phyloP scores from a whole-genome alignment of 2,113 vertebrate species.

The Pelecanus crispus region DNA sequence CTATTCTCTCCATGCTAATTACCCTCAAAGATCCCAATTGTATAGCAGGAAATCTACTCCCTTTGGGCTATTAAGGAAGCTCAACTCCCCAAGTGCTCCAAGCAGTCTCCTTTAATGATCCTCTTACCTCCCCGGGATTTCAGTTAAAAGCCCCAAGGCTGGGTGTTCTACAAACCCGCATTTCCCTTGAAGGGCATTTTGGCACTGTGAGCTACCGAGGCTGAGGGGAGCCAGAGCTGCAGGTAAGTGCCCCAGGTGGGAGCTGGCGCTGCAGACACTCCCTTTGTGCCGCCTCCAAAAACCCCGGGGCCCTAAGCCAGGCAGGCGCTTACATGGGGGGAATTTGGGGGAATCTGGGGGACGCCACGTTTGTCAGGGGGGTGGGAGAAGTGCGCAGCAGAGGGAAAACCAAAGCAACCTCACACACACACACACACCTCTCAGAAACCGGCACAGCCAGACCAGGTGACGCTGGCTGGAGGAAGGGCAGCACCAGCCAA shows the following conservation, averaged over 20 bases:
- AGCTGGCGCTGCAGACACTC: not conserved
- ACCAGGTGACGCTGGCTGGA: not conserved
- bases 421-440: not conserved
- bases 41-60: not conserved
- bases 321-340: not conserved
- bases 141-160: not conserved
- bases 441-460: not conserved
- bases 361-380: not conserved
- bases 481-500: not conserved
- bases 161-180: not conserved
- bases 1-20: not conserved
- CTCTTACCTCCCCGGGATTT: not conserved
- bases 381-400: not conserved
- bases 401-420: not conserved
- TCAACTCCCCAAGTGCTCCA: not conserved
- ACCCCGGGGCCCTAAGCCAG: not conserved
- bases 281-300: not conserved
- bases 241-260: not conserved
- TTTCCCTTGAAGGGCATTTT: not conserved
- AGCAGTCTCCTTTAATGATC: not conserved
- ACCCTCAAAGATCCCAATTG: not conserved
- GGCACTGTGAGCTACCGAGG: not conserved
- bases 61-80: not conserved
- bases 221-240: not conserved
- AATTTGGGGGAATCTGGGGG: not conserved